phyloP scores from a whole-genome alignment of 2,888 invertebrate genomes.

The Empis livida region DNA sequence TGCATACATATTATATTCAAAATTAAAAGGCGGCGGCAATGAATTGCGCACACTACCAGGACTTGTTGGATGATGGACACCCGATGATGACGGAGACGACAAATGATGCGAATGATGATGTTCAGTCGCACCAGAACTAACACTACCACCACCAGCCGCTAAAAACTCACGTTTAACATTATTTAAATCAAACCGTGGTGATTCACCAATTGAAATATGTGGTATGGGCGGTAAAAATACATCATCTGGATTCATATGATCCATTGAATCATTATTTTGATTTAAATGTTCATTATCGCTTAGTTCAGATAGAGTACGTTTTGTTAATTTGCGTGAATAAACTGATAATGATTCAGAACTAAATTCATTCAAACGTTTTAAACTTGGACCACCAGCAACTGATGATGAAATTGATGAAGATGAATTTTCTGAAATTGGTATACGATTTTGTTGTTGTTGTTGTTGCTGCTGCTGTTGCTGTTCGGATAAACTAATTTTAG shows the following conservation, averaged over 20 bases:
- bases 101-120: constrained; percentile 30
- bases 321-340: constrained; percentile 28
- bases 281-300: constrained; percentile 18
- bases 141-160: constrained; percentile 5
- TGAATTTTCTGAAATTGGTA: background rate
- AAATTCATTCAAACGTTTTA: constrained; percentile 27
- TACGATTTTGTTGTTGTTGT: background rate
- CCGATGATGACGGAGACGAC: constrained; percentile 16
- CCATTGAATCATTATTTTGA: constrained; percentile 25
- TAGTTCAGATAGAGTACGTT: constrained; percentile 21
- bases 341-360: constrained; percentile 29
- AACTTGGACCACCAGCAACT: background rate
- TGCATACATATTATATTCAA: constrained; percentile 14
- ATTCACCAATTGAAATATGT: constrained; percentile 33
- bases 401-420: constrained; percentile 4
- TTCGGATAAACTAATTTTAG: background rate
- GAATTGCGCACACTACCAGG: constrained; percentile 12
- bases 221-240: constrained; percentile 32
- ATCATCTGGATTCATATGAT: constrained; percentile 30
- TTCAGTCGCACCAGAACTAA: constrained; percentile 18
- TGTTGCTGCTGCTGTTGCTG: background rate
- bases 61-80: constrained; percentile 9
- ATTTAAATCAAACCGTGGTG: constrained; percentile 28
- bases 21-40: constrained; percentile 14
- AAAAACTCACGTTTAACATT: constrained; percentile 28